A percentile compares a stretch with the other conserved stretches of the same genome.
These are phyloP conservation scores for Entomyzon cyanotis DNA, from an alignment of 2,113 vertebrate genomes.

Conservation along the genomic window DNA sequence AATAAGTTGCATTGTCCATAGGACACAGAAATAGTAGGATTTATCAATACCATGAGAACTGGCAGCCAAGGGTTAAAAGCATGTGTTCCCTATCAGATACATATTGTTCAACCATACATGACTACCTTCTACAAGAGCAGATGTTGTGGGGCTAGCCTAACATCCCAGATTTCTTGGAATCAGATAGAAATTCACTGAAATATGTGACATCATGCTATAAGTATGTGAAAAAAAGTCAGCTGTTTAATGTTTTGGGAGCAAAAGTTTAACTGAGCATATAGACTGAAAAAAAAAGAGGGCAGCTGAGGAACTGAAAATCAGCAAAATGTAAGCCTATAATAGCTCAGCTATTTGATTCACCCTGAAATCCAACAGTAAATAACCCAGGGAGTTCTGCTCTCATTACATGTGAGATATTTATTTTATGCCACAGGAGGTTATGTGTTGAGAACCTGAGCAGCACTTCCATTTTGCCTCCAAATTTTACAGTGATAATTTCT, in stretches of 20 bases:
- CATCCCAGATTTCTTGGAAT: slow-evolving; percentile 16
- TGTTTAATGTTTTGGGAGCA: neutral
- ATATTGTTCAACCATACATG: neutral
- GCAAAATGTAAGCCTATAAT: neutral
- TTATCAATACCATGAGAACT: neutral
- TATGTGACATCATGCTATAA: neutral
- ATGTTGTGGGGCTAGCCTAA: neutral
- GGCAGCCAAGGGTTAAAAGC: neutral
- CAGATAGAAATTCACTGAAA: neutral
- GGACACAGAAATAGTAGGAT: neutral
- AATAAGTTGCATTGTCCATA: neutral
- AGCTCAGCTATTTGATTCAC: neutral
- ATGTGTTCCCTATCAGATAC: neutral
- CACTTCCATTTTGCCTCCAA: neutral
- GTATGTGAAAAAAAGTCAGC: slow-evolving; percentile 5
- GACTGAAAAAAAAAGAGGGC: neutral
- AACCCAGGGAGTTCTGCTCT: neutral
- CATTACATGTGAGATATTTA: neutral
- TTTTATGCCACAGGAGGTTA: neutral
- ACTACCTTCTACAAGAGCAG: neutral
- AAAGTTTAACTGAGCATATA: neutral
- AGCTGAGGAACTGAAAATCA: neutral
- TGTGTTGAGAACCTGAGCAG: neutral
- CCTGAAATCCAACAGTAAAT: neutral
- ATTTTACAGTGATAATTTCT: neutral